phyloP scores from a whole-genome alignment of 2,113 vertebrate genomes.

The Chaetodon trifascialis region DNA sequence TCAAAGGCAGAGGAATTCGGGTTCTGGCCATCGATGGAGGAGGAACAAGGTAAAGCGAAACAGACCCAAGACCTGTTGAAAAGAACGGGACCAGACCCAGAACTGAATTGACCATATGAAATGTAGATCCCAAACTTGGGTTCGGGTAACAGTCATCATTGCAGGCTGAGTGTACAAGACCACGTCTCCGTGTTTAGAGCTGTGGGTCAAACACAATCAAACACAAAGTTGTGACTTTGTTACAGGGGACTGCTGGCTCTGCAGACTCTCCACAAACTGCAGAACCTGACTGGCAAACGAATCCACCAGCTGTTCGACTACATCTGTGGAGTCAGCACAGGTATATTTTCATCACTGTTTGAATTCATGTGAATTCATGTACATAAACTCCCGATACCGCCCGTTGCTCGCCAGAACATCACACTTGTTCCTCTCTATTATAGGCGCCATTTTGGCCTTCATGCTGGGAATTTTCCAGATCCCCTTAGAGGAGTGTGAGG shows the following conservation, averaged over 20 bases:
- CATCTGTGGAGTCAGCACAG: constrained; percentile 98
- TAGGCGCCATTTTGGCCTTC: constrained; percentile 96
- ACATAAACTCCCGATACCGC: not conserved
- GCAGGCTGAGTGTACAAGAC: not conserved
- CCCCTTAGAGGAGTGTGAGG: constrained; percentile 94
- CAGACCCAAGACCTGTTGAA: no score
- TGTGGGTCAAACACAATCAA: no score
- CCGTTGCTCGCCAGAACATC: not conserved
- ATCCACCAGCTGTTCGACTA: constrained; percentile 97
- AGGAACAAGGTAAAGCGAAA: constrained; percentile 89
- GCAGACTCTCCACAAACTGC: constrained; percentile 91
- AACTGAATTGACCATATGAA: no score
- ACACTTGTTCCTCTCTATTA: constrained; percentile 38
- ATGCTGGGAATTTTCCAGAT: constrained; percentile 97
- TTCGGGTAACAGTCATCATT: not conserved
- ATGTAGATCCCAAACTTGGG: no score
- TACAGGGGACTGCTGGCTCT: constrained; percentile 92
- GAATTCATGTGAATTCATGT: not conserved
- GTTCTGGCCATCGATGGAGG: constrained; percentile 95
- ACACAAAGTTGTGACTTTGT: constrained; percentile 15
- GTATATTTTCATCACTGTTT: constrained; percentile 73
- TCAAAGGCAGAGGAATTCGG: constrained; percentile 93
- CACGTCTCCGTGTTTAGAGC: not conserved
- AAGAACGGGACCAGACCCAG: no score
- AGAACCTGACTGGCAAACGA: constrained; percentile 92